Conservation (phyloP, 2,797 vertebrate genomes). For the Leuciscus waleckii region DNA sequence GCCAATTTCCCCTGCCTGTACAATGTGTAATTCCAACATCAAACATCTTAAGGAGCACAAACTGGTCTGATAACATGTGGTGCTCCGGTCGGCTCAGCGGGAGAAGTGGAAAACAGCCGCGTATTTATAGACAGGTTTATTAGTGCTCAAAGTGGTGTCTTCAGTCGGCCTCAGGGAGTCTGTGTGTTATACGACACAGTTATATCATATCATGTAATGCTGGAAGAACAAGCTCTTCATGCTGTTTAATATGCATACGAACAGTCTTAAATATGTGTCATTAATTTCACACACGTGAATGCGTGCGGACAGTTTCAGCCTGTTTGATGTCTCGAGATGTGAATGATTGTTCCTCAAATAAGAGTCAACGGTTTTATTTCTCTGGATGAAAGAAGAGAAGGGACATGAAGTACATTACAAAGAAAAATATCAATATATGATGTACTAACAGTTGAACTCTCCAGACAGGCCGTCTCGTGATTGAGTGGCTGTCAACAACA, state of each 20-base stretch:
- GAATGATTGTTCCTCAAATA: not conserved
- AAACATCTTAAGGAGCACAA: not conserved
- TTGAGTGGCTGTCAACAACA: not conserved
- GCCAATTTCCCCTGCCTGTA: not conserved
- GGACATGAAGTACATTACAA: constrained; percentile 13
- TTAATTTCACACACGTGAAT: not conserved
- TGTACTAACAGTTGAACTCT: not conserved
- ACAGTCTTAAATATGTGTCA: not conserved
- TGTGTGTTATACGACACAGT: not conserved
- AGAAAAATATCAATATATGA: constrained; percentile 7
- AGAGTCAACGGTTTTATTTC: not conserved
- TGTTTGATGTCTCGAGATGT: not conserved
- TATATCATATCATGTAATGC: not conserved
- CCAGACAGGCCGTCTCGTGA: not conserved
- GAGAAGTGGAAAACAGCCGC: not conserved
- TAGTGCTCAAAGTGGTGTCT: not conserved
- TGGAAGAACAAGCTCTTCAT: not conserved
- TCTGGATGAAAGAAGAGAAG: not conserved
- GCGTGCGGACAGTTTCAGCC: not conserved
- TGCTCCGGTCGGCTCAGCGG: not conserved
- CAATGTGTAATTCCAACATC: not conserved
- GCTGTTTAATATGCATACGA: not conserved
- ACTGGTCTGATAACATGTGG: not conserved
- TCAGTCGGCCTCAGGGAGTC: not conserved
- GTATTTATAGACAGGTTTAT: not conserved